Conservation (phyloP, 2,113 vertebrate genomes). For the rat (Rattus norvegicus) region DNA sequence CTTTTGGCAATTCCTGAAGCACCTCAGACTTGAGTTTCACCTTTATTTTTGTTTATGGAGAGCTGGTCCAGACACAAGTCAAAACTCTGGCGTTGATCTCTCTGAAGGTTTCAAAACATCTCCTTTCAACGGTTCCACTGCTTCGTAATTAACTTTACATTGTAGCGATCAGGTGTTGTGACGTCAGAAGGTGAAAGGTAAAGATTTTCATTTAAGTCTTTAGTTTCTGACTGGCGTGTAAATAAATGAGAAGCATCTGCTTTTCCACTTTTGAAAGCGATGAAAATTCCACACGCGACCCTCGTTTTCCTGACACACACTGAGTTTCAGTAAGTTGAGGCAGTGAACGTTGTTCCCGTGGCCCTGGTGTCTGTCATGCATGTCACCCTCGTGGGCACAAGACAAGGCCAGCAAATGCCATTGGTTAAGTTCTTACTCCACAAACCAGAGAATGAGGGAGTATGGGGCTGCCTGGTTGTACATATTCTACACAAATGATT, state of each 20-base stretch:
- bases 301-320: background rate
- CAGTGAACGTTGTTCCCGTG: background rate
- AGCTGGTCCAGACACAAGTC: slow-evolving; percentile 51
- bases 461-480: background rate
- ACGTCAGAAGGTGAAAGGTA: background rate
- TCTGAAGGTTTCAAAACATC: slow-evolving; percentile 29
- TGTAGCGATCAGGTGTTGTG: background rate
- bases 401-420: background rate
- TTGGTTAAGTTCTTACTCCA: background rate
- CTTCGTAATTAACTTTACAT: background rate
- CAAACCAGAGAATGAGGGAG: background rate
- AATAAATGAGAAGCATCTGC: background rate
- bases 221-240: background rate
- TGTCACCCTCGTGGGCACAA: background rate
- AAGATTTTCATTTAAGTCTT: slow-evolving; percentile 21
- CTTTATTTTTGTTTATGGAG: slow-evolving; percentile 66
- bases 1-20: slow-evolving; percentile 50
- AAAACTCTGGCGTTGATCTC: slow-evolving; percentile 46
- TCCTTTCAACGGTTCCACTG: slow-evolving; percentile 34
- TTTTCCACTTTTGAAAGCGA: slow-evolving; percentile 4
- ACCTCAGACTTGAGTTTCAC: slow-evolving; percentile 52
- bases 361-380: background rate
- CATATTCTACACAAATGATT: background rate
- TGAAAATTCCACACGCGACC: background rate
- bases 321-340: slow-evolving; percentile 12